phyloP scores from a whole-genome alignment of 2,888 invertebrate species.

The Drosophila dives region DNA sequence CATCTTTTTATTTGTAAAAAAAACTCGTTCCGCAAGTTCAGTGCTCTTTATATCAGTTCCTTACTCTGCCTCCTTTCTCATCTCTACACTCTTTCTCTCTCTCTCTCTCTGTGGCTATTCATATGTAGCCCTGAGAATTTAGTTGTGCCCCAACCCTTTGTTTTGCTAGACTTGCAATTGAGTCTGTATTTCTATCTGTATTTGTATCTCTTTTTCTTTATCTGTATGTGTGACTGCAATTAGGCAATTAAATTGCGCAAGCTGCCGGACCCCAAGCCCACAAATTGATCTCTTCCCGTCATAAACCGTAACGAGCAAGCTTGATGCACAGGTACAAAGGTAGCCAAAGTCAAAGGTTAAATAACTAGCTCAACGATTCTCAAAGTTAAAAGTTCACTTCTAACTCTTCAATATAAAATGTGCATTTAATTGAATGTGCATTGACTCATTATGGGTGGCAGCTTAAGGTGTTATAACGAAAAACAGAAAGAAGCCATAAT shows the following conservation, averaged over 20 bases:
- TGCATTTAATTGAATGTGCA: slow-evolving; percentile 42
- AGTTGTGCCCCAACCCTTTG: slow-evolving; percentile 6
- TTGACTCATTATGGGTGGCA: slow-evolving; percentile 38
- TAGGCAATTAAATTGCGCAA: slow-evolving; percentile 64
- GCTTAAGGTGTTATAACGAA: neutral
- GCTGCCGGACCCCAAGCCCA: slow-evolving; percentile 52
- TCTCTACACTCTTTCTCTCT: slow-evolving; percentile 6
- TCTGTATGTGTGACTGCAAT: slow-evolving; percentile 48
- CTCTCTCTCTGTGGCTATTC: neutral
- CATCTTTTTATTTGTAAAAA: slow-evolving; percentile 19
- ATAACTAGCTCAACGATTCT: slow-evolving; percentile 7
- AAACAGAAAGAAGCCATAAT: slow-evolving; percentile 6
- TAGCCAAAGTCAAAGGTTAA: slow-evolving; percentile 5
- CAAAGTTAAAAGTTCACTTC: slow-evolving; percentile 5
- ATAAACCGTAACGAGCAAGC: slow-evolving; percentile 9
- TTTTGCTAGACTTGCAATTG: slow-evolving; percentile 11
- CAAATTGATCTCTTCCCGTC: slow-evolving; percentile 61
- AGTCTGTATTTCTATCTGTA: slow-evolving; percentile 11
- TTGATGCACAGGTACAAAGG: slow-evolving; percentile 27
- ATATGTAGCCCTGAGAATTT: slow-evolving; percentile 39
- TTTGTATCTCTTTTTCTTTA: slow-evolving; percentile 10
- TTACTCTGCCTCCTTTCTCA: neutral
- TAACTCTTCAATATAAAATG: slow-evolving; percentile 6
- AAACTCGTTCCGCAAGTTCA: slow-evolving; percentile 55
- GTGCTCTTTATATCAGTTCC: slow-evolving; percentile 18